Conservation (phyloP, 2,888 invertebrate genomes). For the Megamerina dolium region DNA sequence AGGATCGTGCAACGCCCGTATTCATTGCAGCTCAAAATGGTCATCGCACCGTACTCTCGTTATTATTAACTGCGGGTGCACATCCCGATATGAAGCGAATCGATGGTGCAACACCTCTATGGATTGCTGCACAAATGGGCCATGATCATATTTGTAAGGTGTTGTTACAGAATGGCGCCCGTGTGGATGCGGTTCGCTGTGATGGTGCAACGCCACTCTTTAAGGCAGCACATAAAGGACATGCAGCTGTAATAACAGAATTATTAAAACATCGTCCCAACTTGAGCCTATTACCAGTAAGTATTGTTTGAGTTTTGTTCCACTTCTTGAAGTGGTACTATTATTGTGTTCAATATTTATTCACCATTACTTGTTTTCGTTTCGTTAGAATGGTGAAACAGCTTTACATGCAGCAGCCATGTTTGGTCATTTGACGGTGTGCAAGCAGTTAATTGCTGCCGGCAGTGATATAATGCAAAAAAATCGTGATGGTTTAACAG, state of each 20-base stretch:
- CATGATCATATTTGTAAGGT: conserved; percentile 74
- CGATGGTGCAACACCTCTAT: conserved; percentile 83
- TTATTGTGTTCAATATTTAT: not conserved
- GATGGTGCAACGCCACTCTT: conserved; percentile 92
- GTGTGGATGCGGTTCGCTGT: conserved; percentile 73
- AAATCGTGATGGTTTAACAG: conserved; percentile 67
- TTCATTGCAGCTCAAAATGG: conserved; percentile 94
- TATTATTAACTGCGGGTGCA: conserved; percentile 69
- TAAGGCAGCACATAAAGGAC: conserved; percentile 93
- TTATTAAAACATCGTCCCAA: conserved; percentile 77
- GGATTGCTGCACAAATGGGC: conserved; percentile 95
- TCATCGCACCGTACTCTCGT: conserved; percentile 70
- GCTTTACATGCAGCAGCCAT: conserved; percentile 87
- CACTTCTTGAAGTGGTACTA: too few relatives aligned
- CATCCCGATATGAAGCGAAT: conserved; percentile 66
- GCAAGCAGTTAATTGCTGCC: conserved; percentile 66
- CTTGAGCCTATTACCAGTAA: conserved; percentile 74
- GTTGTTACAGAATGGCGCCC: conserved; percentile 71
- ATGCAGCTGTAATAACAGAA: conserved; percentile 77
- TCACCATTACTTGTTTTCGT: not conserved
- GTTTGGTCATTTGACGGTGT: conserved; percentile 77
- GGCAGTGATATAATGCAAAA: conserved; percentile 62
- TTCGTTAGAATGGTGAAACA: conserved; percentile 79
- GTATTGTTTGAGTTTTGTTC: too few relatives aligned
- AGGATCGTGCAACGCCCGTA: conserved; percentile 88